A percentile compares a stretch with the other conserved stretches of the same genome.
phyloP scores from a whole-genome alignment of 2,888 invertebrate genomes.

The Automeris io region DNA sequence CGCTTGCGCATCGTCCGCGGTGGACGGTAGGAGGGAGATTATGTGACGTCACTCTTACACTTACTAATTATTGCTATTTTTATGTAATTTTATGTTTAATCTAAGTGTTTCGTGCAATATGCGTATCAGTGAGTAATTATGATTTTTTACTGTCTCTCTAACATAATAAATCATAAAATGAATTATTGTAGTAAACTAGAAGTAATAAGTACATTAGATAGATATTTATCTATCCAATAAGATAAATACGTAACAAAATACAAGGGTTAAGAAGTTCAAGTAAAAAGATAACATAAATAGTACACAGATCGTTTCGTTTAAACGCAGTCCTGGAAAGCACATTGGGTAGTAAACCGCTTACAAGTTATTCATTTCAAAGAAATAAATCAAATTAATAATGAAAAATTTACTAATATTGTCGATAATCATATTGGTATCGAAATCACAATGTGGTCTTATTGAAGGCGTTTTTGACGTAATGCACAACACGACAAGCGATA shows the following conservation, averaged over 20 bases:
- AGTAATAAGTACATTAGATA: too few relatives aligned
- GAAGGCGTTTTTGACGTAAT: not conserved
- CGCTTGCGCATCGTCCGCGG: too few relatives aligned
- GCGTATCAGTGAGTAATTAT: too few relatives aligned
- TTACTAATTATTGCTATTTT: too few relatives aligned
- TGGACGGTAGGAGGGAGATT: too few relatives aligned
- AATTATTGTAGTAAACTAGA: too few relatives aligned
- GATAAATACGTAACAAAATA: not conserved
- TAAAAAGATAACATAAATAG: constrained; percentile 1
- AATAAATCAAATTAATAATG: not conserved
- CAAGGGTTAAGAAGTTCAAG: not conserved
- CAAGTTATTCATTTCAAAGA: not conserved
- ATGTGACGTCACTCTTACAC: too few relatives aligned
- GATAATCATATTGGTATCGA: not conserved
- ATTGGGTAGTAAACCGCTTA: not conserved
- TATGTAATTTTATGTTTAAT: too few relatives aligned
- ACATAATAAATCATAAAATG: too few relatives aligned
- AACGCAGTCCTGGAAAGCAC: not conserved
- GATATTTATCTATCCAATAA: too few relatives aligned
- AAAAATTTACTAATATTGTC: not conserved
- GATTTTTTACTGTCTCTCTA: too few relatives aligned
- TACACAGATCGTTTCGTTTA: not conserved
- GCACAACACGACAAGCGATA: constrained; percentile 1
- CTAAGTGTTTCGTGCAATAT: too few relatives aligned
- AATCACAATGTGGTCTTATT: constrained; percentile 4